These are phyloP conservation scores for Dendropsophus ebraccatus DNA, from an alignment of 2,113 vertebrate species.

Conservation along the genomic window DNA sequence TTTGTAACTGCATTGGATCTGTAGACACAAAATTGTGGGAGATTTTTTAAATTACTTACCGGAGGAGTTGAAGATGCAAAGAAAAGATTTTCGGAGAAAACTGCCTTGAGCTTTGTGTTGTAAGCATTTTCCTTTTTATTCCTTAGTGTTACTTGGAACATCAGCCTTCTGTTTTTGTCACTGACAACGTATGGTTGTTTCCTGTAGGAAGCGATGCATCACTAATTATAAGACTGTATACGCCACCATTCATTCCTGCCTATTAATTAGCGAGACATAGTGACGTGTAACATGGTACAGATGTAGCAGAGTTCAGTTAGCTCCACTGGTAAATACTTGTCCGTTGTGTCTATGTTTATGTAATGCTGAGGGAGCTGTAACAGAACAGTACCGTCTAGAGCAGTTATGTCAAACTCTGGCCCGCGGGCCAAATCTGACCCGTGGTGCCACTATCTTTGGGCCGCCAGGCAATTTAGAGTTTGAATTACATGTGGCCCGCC, in stretches of 20 bases:
- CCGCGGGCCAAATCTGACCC: too few species aligned
- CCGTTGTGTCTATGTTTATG: too few species aligned
- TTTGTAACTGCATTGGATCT: not conserved
- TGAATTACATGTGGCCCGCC: too few species aligned
- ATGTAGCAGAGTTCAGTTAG: not conserved
- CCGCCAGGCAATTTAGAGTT: too few species aligned
- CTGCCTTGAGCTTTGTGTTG: slow-evolving; percentile 78
- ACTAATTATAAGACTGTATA: not conserved
- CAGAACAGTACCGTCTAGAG: too few species aligned
- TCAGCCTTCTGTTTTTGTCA: slow-evolving; percentile 78
- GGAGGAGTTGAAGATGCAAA: slow-evolving; percentile 80
- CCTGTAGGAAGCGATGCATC: slow-evolving; percentile 66
- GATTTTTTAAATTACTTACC: slow-evolving; percentile 69
- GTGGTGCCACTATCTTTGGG: too few species aligned
- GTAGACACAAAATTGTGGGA: not conserved
- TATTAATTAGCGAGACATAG: too few species aligned
- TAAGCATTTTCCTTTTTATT: slow-evolving; percentile 89
- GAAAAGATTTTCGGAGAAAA: slow-evolving; percentile 85
- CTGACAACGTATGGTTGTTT: slow-evolving; percentile 77
- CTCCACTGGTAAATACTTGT: too few species aligned
- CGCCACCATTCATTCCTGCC: not conserved
- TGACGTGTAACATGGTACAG: not conserved
- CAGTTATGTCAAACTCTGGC: too few species aligned
- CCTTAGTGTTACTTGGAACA: slow-evolving; percentile 76
- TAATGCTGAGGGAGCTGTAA: too few species aligned